Conservation (phyloP, 2,113 vertebrate species). For the Chrysochloris asiatica region DNA sequence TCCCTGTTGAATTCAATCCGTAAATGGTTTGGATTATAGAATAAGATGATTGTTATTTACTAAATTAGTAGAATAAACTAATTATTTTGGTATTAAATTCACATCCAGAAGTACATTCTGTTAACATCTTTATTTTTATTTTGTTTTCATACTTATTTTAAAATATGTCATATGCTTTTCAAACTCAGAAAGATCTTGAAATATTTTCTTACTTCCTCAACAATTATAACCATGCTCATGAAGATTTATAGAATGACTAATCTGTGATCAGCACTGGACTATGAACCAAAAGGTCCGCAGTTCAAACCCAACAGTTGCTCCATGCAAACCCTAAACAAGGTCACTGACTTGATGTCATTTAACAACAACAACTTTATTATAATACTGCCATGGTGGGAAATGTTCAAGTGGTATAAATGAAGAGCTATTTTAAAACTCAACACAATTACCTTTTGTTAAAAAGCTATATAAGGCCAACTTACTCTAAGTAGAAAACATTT, state of each 20-base stretch:
- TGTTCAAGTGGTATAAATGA: conserved; percentile 5
- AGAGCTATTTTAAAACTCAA: neutral
- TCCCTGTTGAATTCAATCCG: neutral
- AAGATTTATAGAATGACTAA: conserved; percentile 25
- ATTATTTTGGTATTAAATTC: conserved; percentile 23
- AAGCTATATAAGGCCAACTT: conserved; percentile 69
- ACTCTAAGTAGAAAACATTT: conserved; percentile 72
- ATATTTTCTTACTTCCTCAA: conserved; percentile 18
- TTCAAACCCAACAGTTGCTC: no score
- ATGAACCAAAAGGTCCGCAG: no score
- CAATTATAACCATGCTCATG: neutral
- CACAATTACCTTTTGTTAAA: conserved; percentile 50
- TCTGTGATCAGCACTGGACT: no score
- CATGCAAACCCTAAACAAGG: no score
- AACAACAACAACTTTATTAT: no score
- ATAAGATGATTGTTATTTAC: conserved; percentile 13
- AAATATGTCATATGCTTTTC: conserved; percentile 1
- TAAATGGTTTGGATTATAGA: neutral
- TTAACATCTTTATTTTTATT: neutral
- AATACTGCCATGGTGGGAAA: neutral
- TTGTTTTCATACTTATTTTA: neutral
- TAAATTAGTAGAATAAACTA: neutral
- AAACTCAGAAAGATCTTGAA: neutral
- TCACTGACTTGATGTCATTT: no score
- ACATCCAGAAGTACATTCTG: conserved; percentile 2